Conservation (phyloP, 2,797 vertebrate genomes). For the Alauda arvensis region DNA sequence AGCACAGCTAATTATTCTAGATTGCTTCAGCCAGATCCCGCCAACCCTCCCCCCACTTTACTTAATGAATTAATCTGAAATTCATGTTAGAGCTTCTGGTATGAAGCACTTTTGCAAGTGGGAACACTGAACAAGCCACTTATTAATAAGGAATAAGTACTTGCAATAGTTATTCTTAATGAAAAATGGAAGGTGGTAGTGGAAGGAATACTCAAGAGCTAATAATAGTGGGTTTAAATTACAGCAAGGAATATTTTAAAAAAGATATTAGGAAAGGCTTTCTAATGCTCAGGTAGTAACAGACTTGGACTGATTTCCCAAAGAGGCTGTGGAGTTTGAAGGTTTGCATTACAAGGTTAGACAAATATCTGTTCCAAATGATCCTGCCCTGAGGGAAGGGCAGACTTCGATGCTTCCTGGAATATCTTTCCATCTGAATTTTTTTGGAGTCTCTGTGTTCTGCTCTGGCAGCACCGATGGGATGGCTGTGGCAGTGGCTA, state of each 20-base stretch:
- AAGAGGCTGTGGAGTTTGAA: not conserved
- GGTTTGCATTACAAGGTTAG: not conserved
- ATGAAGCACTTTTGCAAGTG: not conserved
- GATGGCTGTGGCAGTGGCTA: not conserved
- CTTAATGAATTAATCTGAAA: constrained; percentile 10
- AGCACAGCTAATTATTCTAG: not conserved
- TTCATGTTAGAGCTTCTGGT: not conserved
- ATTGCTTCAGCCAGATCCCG: not conserved
- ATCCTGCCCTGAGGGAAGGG: not conserved
- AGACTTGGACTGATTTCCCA: not conserved
- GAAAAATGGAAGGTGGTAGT: constrained; percentile 6
- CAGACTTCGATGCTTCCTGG: not conserved
- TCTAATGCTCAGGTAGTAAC: not conserved
- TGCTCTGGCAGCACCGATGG: not conserved
- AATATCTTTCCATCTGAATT: not conserved
- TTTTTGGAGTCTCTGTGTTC: not conserved
- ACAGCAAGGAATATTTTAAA: not conserved
- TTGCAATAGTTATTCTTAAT: not conserved
- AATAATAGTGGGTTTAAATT: constrained; percentile 13
- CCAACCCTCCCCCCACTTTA: not conserved
- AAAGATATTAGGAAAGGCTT: not conserved
- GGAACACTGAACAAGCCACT: constrained; percentile 11
- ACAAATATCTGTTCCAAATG: not conserved
- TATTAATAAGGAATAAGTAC: constrained; percentile 12
- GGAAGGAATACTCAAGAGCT: not conserved